Conservation (phyloP, 2,888 invertebrate species). For the Amiota mariae region DNA sequence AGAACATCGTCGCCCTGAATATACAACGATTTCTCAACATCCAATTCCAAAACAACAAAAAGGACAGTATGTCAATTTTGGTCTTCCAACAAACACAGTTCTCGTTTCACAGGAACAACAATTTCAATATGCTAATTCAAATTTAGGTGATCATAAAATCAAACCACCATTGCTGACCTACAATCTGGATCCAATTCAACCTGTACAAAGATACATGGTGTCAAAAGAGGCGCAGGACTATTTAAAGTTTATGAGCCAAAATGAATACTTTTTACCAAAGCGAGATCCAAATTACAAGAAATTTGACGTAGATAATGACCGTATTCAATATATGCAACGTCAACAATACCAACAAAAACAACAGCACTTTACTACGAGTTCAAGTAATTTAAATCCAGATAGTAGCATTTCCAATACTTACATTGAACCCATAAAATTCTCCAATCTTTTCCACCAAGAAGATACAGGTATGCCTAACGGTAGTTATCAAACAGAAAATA, state of each 20-base stretch:
- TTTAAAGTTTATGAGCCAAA: constrained; percentile 70
- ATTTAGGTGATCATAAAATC: constrained; percentile 18
- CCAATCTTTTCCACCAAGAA: constrained; percentile 61
- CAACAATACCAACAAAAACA: constrained; percentile 50
- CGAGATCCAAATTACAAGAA: constrained; percentile 68
- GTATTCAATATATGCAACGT: constrained; percentile 49
- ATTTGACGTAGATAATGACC: constrained; percentile 60
- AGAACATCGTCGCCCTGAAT: constrained; percentile 37
- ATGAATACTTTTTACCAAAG: constrained; percentile 70
- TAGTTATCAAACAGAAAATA: constrained; percentile 67
- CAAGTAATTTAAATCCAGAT: constrained; percentile 32
- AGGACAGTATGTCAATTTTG: constrained; percentile 37
- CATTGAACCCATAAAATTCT: constrained; percentile 51
- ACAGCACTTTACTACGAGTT: constrained; percentile 35
- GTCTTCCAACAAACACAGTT: constrained; percentile 47
- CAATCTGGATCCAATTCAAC: constrained; percentile 34
- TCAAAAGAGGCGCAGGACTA: constrained; percentile 68
- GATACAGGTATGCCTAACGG: constrained; percentile 56
- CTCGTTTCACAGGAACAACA: constrained; percentile 61
- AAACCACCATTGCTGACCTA: constrained; percentile 28
- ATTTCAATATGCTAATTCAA: constrained; percentile 43
- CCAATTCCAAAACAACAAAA: constrained; percentile 55
- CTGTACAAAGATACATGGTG: constrained; percentile 35
- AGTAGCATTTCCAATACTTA: constrained; percentile 47
- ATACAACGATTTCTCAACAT: constrained; percentile 54